Evolutionary conservation across 2,888 invertebrate species (phyloP).

Genomic region (Epistrophe eligans): DNA sequence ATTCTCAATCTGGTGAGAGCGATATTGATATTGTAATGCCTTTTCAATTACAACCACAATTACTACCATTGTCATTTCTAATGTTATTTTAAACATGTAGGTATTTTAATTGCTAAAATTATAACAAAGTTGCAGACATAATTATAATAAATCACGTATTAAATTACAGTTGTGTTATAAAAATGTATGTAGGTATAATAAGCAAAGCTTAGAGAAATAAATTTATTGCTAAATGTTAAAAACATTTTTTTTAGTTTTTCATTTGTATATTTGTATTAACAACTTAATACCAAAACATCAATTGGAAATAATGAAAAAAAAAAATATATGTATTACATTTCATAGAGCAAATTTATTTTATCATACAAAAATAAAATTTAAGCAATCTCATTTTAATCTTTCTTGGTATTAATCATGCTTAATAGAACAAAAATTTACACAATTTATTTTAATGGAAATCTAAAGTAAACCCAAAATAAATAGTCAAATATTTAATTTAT

Average conservation of each 20-base stretch:
- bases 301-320: slow-evolving; percentile 29
- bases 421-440: slow-evolving; percentile 10
- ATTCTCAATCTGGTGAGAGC: too few species aligned
- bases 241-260: neutral
- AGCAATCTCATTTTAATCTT: slow-evolving; percentile 16
- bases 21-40: too few species aligned
- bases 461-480: slow-evolving; percentile 7
- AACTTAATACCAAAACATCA: slow-evolving; percentile 28
- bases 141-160: too few species aligned
- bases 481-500: slow-evolving; percentile 9
- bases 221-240: neutral
- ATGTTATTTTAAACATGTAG: too few species aligned
- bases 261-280: slow-evolving; percentile 30
- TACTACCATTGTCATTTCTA: too few species aligned
- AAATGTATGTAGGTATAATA: too few species aligned
- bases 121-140: too few species aligned
- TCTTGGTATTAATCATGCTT: slow-evolving; percentile 12
- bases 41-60: too few species aligned
- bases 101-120: too few species aligned
- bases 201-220: neutral
- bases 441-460: slow-evolving; percentile 24
- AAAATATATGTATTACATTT: neutral
- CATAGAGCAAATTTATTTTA: slow-evolving; percentile 28
- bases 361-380: slow-evolving; percentile 16
- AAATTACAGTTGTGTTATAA: too few species aligned